phyloP scores from a whole-genome alignment of 2,113 vertebrate species.

The Poecile atricapillus region DNA sequence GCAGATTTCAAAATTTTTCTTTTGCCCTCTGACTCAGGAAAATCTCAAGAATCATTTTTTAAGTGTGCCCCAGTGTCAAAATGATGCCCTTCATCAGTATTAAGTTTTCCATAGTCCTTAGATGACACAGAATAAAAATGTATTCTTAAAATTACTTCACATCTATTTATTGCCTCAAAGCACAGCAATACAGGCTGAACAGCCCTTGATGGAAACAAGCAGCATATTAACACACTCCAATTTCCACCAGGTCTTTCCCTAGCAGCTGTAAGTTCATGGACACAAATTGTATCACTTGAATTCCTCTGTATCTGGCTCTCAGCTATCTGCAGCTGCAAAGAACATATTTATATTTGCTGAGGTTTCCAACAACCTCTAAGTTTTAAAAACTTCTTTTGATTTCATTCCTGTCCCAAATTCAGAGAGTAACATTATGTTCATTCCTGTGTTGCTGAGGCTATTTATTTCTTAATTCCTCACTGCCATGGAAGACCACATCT shows the following conservation, averaged over 20 bases:
- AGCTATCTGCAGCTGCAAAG: neutral
- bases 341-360: fast-evolving
- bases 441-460: neutral
- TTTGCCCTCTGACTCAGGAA: neutral
- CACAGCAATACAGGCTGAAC: neutral
- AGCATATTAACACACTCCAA: neutral
- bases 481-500: neutral
- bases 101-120: neutral
- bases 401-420: neutral
- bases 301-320: neutral
- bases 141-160: neutral
- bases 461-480: neutral
- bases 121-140: slow-evolving; percentile 44
- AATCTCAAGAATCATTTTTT: neutral
- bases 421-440: neutral
- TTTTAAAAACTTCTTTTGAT: neutral
- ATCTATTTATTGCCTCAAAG: neutral
- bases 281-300: neutral
- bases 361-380: neutral
- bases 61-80: neutral
- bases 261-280: neutral
- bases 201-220: neutral
- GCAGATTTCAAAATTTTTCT: neutral
- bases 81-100: neutral
- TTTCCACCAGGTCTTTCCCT: neutral